Percentiles rank a stretch among this genome's conserved stretches.
Conservation (phyloP, 2,888 invertebrate species). For the Tipula unca region DNA sequence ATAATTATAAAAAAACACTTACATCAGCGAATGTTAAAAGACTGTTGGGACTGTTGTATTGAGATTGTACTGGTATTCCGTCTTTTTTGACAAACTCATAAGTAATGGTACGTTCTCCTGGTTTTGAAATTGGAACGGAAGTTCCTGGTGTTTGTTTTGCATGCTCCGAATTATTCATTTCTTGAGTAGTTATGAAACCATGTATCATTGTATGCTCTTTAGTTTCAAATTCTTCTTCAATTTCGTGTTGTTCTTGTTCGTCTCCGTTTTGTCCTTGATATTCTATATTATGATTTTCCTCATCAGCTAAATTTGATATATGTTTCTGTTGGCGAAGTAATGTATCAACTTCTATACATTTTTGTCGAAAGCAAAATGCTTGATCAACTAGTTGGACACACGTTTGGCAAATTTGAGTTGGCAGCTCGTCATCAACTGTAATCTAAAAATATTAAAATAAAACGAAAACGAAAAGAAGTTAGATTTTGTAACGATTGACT, state of each 20-base stretch:
- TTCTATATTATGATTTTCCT: background rate
- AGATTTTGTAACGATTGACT: background rate
- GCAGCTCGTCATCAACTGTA: slow-evolving; percentile 31
- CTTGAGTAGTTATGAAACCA: background rate
- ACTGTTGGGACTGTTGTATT: background rate
- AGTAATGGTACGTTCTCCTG: background rate
- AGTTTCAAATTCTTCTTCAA: background rate
- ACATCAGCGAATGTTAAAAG: slow-evolving; percentile 17
- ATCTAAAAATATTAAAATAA: slow-evolving; percentile 24
- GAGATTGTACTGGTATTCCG: background rate
- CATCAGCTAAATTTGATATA: slow-evolving; percentile 14
- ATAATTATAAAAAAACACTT: background rate
- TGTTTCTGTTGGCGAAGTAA: slow-evolving; percentile 27
- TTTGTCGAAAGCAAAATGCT: slow-evolving; percentile 32
- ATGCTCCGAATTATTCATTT: slow-evolving; percentile 14
- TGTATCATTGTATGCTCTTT: slow-evolving; percentile 2
- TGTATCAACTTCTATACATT: slow-evolving; percentile 32
- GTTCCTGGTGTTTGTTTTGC: background rate
- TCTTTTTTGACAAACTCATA: slow-evolving; percentile 15
- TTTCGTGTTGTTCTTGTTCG: background rate
- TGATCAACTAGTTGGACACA: slow-evolving; percentile 31
- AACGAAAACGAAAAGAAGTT: background rate
- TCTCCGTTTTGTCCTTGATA: background rate
- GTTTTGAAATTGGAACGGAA: background rate
- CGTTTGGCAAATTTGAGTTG: slow-evolving; percentile 32